Evolutionary conservation across 2,888 invertebrate species (phyloP).

Genomic region (Agelastica alni): DNA sequence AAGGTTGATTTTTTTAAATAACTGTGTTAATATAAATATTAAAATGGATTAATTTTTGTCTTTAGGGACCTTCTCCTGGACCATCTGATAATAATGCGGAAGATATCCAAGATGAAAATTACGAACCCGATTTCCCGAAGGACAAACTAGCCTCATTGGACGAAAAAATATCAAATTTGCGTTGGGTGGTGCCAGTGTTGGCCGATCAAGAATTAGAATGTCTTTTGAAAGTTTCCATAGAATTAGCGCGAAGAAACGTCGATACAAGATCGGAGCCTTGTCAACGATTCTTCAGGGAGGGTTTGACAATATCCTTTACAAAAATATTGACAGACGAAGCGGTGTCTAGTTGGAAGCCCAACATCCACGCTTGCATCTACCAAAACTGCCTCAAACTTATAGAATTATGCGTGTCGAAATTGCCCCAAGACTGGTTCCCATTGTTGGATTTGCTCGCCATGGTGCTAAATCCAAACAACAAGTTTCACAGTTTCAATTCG

Average conservation of each 20-base stretch:
- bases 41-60: conserved; percentile 11
- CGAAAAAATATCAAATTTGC: conserved; percentile 93
- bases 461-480: conserved; percentile 93
- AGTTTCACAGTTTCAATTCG: conserved; percentile 89
- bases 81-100: conserved; percentile 42
- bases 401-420: conserved; percentile 89
- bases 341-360: conserved; percentile 95
- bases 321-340: conserved; percentile 98
- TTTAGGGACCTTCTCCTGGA: conserved; percentile 42
- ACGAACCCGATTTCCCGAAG: conserved; percentile 80
- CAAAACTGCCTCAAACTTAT: conserved; percentile 91
- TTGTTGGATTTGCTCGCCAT: conserved; percentile 89
- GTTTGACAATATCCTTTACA: conserved; percentile 90
- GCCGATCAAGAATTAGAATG: conserved; percentile 95
- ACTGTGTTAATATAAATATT: no score
- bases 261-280: conserved; percentile 89
- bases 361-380: conserved; percentile 94
- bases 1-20: no score
- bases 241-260: conserved; percentile 84
- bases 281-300: conserved; percentile 93
- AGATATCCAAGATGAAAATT: conserved; percentile 52
- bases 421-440: conserved; percentile 88
- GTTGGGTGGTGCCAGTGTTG: conserved; percentile 97
- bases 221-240: conserved; percentile 85
- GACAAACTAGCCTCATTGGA: conserved; percentile 86